Evolutionary conservation across 1,140 invertebrate genomes (phyloP).

Genomic region (Papilio xuthus): DNA sequence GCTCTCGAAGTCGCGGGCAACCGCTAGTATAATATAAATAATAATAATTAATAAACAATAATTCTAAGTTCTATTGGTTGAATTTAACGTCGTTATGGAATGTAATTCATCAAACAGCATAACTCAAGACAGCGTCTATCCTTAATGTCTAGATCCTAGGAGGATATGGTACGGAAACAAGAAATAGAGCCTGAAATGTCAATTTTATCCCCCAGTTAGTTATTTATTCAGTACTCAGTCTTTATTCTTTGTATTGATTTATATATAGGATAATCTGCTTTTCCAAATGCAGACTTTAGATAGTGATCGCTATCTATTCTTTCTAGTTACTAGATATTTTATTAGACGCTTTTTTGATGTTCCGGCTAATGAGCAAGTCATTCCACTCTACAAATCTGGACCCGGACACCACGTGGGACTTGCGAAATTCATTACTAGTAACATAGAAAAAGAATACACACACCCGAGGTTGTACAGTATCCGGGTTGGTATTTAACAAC

Average conservation of each 20-base stretch:
- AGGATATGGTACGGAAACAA: no score
- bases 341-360: background rate
- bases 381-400: background rate
- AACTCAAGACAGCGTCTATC: background rate
- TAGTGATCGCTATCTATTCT: background rate
- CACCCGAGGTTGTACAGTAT: background rate
- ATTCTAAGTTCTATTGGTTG: background rate
- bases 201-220: background rate
- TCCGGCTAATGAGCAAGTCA: background rate
- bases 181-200: background rate
- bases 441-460: slow-evolving; percentile 8
- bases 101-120: background rate
- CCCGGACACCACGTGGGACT: background rate
- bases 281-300: background rate
- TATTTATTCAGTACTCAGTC: background rate
- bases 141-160: no score
- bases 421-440: background rate
- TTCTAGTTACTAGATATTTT: background rate
- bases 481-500: slow-evolving; percentile 12
- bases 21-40: background rate
- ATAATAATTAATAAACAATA: no score
- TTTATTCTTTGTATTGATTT: background rate
- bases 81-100: background rate
- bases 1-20: no score
- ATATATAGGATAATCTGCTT: background rate